phyloP scores from a whole-genome alignment of 2,113 vertebrate species.

The Hassar affinis region DNA sequence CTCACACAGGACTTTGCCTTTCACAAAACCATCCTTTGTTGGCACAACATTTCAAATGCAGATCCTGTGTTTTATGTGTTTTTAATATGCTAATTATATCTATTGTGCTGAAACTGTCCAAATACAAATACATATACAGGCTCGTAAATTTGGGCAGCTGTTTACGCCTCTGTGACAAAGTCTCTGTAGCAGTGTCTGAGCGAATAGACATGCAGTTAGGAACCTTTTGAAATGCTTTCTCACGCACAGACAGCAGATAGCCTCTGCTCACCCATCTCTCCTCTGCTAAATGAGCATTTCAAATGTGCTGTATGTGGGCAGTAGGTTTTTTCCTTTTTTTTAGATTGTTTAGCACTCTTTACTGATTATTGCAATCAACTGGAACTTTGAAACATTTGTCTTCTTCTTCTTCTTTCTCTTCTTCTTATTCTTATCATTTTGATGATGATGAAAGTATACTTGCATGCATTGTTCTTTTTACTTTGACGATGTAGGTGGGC shows the following conservation, averaged over 20 bases:
- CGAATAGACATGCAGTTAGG: conserved; percentile 45
- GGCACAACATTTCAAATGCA: conserved; percentile 35
- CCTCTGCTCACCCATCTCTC: conserved; percentile 18
- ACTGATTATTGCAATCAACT: neutral
- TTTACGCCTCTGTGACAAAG: conserved; percentile 41
- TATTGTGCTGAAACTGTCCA: conserved; percentile 42
- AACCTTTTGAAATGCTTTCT: conserved; percentile 39
- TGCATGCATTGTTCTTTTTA: neutral
- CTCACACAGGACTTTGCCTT: conserved; percentile 27
- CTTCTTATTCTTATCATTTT: neutral
- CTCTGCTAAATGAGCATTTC: neutral
- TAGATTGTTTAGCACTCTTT: neutral
- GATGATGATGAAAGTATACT: neutral
- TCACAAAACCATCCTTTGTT: conserved; percentile 23
- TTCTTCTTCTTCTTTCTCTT: neutral
- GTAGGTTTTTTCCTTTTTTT: neutral
- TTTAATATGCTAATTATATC: conserved; percentile 51
- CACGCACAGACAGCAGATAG: conserved; percentile 15
- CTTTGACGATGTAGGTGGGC: neutral
- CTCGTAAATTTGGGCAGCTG: conserved; percentile 41
- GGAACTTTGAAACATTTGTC: neutral
- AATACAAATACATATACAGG: conserved; percentile 43
- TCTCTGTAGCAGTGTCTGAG: conserved; percentile 42
- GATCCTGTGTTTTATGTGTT: conserved; percentile 37
- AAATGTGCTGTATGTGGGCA: conserved; percentile 23